Evolutionary conservation across 1,140 invertebrate genomes (phyloP).

Genomic region (Lasaia peninsularis): DNA sequence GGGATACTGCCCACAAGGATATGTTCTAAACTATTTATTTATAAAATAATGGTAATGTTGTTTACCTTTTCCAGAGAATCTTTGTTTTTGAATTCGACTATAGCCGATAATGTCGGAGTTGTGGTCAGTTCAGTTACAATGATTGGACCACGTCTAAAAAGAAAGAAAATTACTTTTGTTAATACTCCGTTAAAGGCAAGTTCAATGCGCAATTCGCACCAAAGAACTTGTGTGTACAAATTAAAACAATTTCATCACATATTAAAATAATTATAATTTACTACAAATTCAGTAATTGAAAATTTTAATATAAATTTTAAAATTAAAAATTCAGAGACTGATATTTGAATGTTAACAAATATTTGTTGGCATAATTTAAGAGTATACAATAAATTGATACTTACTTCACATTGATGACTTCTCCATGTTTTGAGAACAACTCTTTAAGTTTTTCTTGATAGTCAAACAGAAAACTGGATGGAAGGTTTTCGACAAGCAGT

Average conservation of each 20-base stretch:
- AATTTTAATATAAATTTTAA: slow-evolving; percentile 24
- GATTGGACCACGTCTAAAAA: slow-evolving; percentile 77
- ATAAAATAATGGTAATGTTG: slow-evolving; percentile 65
- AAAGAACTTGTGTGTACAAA: slow-evolving; percentile 30
- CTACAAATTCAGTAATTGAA: slow-evolving; percentile 18
- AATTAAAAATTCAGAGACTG: slow-evolving; percentile 45
- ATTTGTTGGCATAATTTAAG: slow-evolving; percentile 28
- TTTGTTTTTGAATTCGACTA: slow-evolving; percentile 77
- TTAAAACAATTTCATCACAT: slow-evolving; percentile 16
- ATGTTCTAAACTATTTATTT: slow-evolving; percentile 36
- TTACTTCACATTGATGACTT: slow-evolving; percentile 65
- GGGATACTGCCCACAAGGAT: slow-evolving; percentile 12
- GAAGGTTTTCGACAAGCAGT: slow-evolving; percentile 70
- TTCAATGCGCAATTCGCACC: slow-evolving; percentile 46
- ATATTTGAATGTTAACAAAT: slow-evolving; percentile 73
- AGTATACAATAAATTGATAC: slow-evolving; percentile 36
- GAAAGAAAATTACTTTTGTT: slow-evolving; percentile 70
- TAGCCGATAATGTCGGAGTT: slow-evolving; percentile 75
- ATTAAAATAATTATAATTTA: slow-evolving; percentile 25
- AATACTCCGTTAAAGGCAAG: slow-evolving; percentile 54
- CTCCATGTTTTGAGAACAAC: slow-evolving; percentile 67
- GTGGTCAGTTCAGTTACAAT: slow-evolving; percentile 75
- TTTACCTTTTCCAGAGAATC: slow-evolving; percentile 74
- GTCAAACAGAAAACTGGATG: slow-evolving; percentile 66
- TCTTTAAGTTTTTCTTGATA: slow-evolving; percentile 72